phyloP scores from a whole-genome alignment of 2,888 invertebrate genomes.

The Spilarctia lutea region DNA sequence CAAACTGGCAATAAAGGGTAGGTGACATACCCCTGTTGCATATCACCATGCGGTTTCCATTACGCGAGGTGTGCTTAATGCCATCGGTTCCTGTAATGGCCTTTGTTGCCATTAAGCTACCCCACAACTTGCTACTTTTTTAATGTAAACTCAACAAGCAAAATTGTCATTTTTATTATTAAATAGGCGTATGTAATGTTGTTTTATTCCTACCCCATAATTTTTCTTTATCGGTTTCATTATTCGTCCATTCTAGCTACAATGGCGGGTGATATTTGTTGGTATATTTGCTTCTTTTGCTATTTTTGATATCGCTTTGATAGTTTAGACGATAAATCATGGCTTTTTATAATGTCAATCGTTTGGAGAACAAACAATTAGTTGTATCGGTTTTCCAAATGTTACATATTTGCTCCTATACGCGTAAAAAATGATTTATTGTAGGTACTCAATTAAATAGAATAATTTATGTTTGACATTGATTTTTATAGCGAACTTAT shows the following conservation, averaged over 20 bases:
- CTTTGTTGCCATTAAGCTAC: constrained; percentile 76
- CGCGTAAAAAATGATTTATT: not conserved
- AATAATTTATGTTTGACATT: not conserved
- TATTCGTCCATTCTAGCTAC: constrained; percentile 67
- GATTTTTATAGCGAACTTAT: not conserved
- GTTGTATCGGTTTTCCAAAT: constrained; percentile 34
- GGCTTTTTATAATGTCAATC: constrained; percentile 29
- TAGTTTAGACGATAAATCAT: constrained; percentile 44
- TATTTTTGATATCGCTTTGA: constrained; percentile 33
- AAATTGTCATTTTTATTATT: constrained; percentile 76
- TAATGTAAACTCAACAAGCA: constrained; percentile 77
- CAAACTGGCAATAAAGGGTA: constrained; percentile 57
- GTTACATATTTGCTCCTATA: not conserved
- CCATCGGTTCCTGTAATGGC: constrained; percentile 76
- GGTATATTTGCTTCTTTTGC: constrained; percentile 45
- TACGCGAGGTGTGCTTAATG: constrained; percentile 77
- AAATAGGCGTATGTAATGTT: constrained; percentile 70
- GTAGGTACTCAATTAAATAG: not conserved
- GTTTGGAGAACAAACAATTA: constrained; percentile 29
- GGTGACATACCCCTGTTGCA: constrained; percentile 66
- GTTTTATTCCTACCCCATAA: constrained; percentile 67
- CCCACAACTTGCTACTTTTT: constrained; percentile 73
- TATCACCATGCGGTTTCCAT: constrained; percentile 77
- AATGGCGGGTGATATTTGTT: constrained; percentile 58
- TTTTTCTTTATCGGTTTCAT: constrained; percentile 76